Evolutionary conservation across 2,888 invertebrate species (phyloP).

Genomic region (Selenia dentaria): DNA sequence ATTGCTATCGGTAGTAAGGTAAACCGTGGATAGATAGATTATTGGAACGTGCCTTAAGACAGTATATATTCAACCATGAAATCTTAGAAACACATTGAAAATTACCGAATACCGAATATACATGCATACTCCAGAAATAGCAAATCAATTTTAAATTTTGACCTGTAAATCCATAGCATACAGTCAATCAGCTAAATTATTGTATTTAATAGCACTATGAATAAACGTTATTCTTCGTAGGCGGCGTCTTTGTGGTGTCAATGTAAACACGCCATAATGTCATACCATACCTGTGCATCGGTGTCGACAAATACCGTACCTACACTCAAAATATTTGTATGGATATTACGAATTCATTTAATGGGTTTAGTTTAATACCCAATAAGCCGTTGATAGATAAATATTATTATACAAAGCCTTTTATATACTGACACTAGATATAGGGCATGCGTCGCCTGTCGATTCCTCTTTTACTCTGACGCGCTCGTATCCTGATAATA

Average conservation of each 20-base stretch:
- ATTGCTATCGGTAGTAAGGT: too few species aligned
- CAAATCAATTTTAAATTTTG: neutral
- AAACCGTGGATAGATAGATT: too few species aligned
- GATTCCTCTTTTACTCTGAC: too few species aligned
- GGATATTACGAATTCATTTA: conserved; percentile 33
- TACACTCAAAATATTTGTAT: conserved; percentile 38
- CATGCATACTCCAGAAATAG: neutral
- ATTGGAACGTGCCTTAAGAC: too few species aligned
- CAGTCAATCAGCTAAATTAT: conserved; percentile 11
- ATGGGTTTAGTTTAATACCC: conserved; percentile 31
- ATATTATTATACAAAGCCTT: conserved; percentile 17
- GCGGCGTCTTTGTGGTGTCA: conserved; percentile 51
- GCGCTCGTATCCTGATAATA: too few species aligned
- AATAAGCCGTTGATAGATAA: conserved; percentile 21
- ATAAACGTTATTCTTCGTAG: conserved; percentile 28
- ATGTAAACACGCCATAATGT: conserved; percentile 45
- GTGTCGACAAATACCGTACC: conserved; percentile 47
- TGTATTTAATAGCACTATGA: conserved; percentile 3
- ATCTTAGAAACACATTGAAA: too few species aligned
- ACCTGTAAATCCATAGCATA: conserved; percentile 6
- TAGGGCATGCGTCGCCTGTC: too few species aligned
- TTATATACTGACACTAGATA: too few species aligned
- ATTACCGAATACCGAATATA: too few species aligned
- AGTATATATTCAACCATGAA: too few species aligned
- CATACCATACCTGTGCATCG: conserved; percentile 47